Conservation (phyloP, 2,888 invertebrate genomes). For the Dioctria linearis region DNA sequence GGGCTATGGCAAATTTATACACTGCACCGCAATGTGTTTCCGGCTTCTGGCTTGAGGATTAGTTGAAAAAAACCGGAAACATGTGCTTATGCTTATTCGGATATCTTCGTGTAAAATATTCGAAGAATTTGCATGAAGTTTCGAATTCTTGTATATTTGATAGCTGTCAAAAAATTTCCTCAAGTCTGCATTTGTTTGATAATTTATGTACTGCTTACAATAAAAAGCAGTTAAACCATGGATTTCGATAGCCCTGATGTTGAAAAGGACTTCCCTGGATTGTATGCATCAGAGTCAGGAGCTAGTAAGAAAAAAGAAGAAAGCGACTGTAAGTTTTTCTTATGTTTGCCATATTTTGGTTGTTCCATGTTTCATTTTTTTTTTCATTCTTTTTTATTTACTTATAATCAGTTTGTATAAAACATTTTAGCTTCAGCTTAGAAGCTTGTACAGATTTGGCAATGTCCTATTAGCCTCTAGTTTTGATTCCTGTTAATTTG, state of each 20-base stretch:
- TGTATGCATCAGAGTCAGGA: conserved; percentile 86
- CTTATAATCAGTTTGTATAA: too few species aligned
- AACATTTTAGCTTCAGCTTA: too few species aligned
- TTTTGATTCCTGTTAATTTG: too few species aligned
- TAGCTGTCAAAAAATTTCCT: not conserved
- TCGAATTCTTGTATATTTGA: conserved; percentile 2
- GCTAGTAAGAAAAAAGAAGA: conserved; percentile 76
- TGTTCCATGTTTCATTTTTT: too few species aligned
- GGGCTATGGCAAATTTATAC: too few species aligned
- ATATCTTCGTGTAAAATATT: not conserved
- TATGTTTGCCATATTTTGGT: too few species aligned
- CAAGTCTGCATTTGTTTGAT: not conserved
- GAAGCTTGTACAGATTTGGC: too few species aligned
- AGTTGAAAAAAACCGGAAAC: not conserved
- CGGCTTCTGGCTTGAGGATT: too few species aligned
- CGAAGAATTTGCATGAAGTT: not conserved
- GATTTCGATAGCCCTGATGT: conserved; percentile 82
- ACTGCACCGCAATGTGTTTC: too few species aligned
- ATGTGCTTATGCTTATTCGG: conserved; percentile 18
- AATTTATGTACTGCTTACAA: not conserved
- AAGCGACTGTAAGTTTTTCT: conserved; percentile 82
- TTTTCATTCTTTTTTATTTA: too few species aligned
- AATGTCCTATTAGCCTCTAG: too few species aligned
- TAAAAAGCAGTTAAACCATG: conserved; percentile 61
- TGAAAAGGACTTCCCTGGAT: conserved; percentile 91